Conservation (phyloP, 2,888 invertebrate genomes). For the Melanchra persicariae region DNA sequence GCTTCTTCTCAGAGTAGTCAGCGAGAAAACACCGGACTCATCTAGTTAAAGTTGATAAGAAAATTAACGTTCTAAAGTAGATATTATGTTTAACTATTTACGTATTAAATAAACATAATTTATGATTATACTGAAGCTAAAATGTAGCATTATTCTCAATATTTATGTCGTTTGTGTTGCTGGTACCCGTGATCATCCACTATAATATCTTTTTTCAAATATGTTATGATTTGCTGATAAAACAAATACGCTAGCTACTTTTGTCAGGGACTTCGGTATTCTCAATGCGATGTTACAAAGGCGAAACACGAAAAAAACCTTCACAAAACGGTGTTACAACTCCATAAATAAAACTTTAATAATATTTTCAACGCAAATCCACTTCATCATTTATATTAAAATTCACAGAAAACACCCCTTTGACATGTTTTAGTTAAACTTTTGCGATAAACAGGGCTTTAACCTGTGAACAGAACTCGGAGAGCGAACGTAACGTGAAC, state of each 20-base stretch:
- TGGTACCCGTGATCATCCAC: neutral
- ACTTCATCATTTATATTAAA: conserved; percentile 19
- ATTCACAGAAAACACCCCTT: conserved; percentile 2
- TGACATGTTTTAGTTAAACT: conserved; percentile 36
- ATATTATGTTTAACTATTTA: too few relatives aligned
- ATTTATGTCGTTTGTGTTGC: too few relatives aligned
- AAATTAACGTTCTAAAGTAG: too few relatives aligned
- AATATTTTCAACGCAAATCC: conserved; percentile 1
- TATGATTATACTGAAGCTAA: too few relatives aligned
- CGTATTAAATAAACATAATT: too few relatives aligned
- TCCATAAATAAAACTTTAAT: conserved; percentile 20
- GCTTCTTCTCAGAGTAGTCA: too few relatives aligned
- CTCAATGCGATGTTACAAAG: neutral
- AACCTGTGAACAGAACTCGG: conserved; percentile 26
- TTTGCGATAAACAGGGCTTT: conserved; percentile 27
- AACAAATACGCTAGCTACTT: neutral
- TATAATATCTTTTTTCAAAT: neutral
- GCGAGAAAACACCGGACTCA: too few relatives aligned
- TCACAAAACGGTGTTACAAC: neutral
- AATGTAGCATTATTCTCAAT: too few relatives aligned
- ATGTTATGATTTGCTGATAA: neutral
- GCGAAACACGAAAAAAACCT: neutral
- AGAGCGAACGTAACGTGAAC: conserved; percentile 20
- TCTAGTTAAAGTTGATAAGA: too few relatives aligned
- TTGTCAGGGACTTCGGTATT: neutral